These are phyloP conservation scores for Anas georgica DNA, from an alignment of 2,797 vertebrate genomes.

Conservation along the genomic window DNA sequence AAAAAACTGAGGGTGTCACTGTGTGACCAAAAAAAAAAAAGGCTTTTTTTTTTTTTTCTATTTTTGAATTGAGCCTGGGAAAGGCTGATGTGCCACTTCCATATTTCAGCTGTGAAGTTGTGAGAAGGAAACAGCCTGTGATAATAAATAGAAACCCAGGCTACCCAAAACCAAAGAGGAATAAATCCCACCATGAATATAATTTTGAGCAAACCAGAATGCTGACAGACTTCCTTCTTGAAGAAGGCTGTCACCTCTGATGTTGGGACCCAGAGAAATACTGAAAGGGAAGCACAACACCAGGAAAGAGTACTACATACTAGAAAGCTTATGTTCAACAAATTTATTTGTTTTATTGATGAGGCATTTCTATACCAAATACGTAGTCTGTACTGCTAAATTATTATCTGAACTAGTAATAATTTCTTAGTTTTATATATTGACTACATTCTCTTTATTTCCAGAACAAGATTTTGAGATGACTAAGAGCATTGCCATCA, in stretches of 20 bases:
- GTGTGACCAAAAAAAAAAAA: not conserved
- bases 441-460: not conserved
- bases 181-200: not conserved
- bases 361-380: not conserved
- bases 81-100: not conserved
- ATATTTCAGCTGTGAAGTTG: not conserved
- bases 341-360: not conserved
- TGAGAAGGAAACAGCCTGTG: not conserved
- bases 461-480: not conserved
- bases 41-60: not conserved
- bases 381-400: not conserved
- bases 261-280: not conserved
- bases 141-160: not conserved
- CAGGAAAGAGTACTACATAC: not conserved
- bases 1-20: not conserved
- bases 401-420: not conserved
- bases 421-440: not conserved
- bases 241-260: not conserved
- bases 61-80: not conserved
- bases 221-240: not conserved
- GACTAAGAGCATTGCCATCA: not conserved
- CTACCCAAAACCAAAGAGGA: not conserved
- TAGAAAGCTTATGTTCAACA: not conserved
- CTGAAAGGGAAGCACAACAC: not conserved
- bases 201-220: not conserved